Conservation (phyloP, 2,888 invertebrate genomes). For the Synanthedon tipuliformis region DNA sequence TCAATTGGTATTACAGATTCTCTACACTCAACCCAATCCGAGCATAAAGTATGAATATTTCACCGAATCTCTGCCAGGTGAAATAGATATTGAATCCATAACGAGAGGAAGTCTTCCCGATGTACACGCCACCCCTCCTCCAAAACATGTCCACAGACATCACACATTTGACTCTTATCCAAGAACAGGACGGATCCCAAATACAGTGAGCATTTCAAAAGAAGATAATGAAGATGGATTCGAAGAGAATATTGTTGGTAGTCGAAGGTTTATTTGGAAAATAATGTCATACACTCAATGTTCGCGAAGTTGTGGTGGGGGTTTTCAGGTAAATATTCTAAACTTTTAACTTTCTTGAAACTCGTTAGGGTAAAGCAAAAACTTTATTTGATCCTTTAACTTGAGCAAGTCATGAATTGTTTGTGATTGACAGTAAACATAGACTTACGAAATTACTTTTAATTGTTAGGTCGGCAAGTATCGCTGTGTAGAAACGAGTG, state of each 20-base stretch:
- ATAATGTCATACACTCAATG: constrained; percentile 82
- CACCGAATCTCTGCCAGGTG: constrained; percentile 72
- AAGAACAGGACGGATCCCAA: constrained; percentile 19
- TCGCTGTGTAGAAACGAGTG: constrained; percentile 75
- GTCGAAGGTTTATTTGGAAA: constrained; percentile 79
- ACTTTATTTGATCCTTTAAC: too few species aligned
- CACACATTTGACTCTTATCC: constrained; percentile 36
- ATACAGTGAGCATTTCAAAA: constrained; percentile 22
- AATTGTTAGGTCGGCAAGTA: constrained; percentile 71
- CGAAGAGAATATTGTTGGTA: constrained; percentile 46
- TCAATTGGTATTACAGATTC: constrained; percentile 68
- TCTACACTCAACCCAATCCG: constrained; percentile 84
- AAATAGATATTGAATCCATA: constrained; percentile 36
- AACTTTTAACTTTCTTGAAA: too few species aligned
- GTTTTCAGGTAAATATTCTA: constrained; percentile 68
- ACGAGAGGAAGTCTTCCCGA: constrained; percentile 28
- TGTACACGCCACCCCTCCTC: constrained; percentile 18
- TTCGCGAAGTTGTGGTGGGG: constrained; percentile 84
- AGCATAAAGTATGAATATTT: constrained; percentile 93
- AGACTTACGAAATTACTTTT: constrained; percentile 12
- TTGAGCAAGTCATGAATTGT: too few species aligned
- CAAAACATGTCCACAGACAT: constrained; percentile 50
- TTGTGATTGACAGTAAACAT: too few species aligned
- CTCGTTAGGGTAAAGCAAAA: too few species aligned
- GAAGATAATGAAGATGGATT: constrained; percentile 28